These are phyloP conservation scores for Kryphioiulus occultus DNA, from an alignment of 2,888 invertebrate genomes.

Conservation along the genomic window DNA sequence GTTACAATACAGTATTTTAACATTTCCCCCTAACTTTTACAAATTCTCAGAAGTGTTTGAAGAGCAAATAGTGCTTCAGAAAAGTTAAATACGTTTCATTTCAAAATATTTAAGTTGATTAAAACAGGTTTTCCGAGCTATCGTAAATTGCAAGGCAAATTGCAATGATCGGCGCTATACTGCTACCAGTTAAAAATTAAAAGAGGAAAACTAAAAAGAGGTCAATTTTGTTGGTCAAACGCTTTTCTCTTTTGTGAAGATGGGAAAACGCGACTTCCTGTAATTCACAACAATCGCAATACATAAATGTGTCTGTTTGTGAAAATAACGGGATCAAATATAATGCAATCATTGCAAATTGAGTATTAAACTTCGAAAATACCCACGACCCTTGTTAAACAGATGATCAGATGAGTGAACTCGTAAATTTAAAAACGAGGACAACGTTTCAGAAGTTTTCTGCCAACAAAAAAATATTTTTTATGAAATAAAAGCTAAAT, in stretches of 20 bases:
- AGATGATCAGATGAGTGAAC: neutral
- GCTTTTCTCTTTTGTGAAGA: neutral
- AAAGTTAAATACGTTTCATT: no score
- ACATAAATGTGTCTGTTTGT: neutral
- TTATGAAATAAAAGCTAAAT: no score
- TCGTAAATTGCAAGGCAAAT: neutral
- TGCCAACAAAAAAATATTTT: no score
- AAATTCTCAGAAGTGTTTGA: no score
- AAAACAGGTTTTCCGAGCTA: neutral
- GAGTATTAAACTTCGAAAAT: neutral
- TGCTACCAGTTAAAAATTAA: neutral
- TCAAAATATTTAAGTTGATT: neutral
- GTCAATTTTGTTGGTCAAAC: neutral
- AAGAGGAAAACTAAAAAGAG: neutral
- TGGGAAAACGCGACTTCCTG: neutral
- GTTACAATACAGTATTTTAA: neutral
- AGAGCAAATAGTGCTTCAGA: no score
- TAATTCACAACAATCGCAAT: neutral
- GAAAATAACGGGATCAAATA: neutral
- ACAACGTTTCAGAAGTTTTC: no score
- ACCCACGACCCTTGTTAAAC: neutral
- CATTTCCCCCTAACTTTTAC: neutral
- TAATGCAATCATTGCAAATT: neutral
- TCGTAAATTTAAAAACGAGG: no score
- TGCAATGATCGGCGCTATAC: neutral